A percentile compares a stretch with the other conserved stretches of the same genome.
Conservation (phyloP, 2,797 vertebrate genomes). For the Nannoperca obscura region DNA sequence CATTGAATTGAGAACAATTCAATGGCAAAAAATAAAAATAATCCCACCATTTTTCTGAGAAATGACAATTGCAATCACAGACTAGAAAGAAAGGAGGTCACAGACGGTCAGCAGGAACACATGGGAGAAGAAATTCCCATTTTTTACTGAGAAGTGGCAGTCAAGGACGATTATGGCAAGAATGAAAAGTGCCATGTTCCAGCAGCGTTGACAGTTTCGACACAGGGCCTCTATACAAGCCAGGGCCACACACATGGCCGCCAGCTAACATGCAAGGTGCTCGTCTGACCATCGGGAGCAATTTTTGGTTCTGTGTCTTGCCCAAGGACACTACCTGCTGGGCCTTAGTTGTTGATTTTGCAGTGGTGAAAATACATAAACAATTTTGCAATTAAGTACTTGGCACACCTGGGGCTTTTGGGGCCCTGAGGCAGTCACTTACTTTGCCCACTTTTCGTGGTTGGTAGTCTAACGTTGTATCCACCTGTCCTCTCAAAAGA, state of each 20-base stretch:
- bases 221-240: no score
- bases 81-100: constrained; percentile 29
- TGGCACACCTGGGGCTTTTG: neutral
- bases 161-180: constrained; percentile 5
- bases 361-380: neutral
- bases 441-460: neutral
- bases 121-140: constrained; percentile 19
- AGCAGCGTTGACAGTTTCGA: neutral
- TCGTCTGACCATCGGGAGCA: no score
- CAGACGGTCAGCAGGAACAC: constrained; percentile 29
- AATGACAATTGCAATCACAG: constrained; percentile 31
- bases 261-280: no score
- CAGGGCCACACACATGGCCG: no score
- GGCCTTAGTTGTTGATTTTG: no score
- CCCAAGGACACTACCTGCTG: no score
- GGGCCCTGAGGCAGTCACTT: no score
- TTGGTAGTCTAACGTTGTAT: neutral
- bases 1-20: constrained; percentile 46
- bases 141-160: constrained; percentile 43
- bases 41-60: constrained; percentile 6
- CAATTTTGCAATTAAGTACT: neutral
- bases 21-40: neutral
- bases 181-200: constrained; percentile 22
- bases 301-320: no score
- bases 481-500: neutral